Evolutionary conservation across 1,140 invertebrate genomes (phyloP).

Genomic region (Rhagoletis zephyria): DNA sequence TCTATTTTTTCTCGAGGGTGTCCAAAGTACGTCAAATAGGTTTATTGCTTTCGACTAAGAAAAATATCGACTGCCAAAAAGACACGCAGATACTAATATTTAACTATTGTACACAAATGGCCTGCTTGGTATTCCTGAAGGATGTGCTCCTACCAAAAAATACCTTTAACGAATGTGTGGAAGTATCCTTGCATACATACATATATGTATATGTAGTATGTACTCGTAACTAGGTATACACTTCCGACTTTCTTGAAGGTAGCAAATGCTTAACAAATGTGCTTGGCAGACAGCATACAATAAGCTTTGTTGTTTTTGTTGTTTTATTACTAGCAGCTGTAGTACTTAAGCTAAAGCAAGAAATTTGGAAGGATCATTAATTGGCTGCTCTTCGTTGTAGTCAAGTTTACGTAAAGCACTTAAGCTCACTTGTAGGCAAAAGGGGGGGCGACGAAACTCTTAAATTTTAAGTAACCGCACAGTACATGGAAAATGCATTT

Average conservation of each 20-base stretch:
- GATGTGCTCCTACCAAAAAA: background rate
- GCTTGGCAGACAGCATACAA: background rate
- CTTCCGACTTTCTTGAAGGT: background rate
- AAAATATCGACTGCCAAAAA: background rate
- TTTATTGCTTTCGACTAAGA: background rate
- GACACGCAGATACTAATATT: background rate
- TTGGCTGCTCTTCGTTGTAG: conserved; percentile 61
- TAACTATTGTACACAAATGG: background rate
- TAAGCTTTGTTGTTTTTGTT: background rate
- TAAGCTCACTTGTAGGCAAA: background rate
- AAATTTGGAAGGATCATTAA: conserved; percentile 58
- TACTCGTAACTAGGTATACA: too few relatives aligned
- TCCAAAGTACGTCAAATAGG: background rate
- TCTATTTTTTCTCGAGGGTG: background rate
- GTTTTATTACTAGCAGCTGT: background rate
- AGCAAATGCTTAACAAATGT: background rate
- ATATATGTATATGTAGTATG: background rate
- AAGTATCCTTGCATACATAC: background rate
- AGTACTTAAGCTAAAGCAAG: background rate
- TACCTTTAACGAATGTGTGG: background rate
- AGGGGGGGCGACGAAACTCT: too few relatives aligned
- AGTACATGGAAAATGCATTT: too few relatives aligned
- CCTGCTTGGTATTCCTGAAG: background rate
- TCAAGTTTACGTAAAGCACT: background rate
- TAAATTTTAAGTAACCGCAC: too few relatives aligned